These are phyloP conservation scores for Epirrhoe alternata DNA, from an alignment of 2,888 invertebrate species.

Conservation along the genomic window DNA sequence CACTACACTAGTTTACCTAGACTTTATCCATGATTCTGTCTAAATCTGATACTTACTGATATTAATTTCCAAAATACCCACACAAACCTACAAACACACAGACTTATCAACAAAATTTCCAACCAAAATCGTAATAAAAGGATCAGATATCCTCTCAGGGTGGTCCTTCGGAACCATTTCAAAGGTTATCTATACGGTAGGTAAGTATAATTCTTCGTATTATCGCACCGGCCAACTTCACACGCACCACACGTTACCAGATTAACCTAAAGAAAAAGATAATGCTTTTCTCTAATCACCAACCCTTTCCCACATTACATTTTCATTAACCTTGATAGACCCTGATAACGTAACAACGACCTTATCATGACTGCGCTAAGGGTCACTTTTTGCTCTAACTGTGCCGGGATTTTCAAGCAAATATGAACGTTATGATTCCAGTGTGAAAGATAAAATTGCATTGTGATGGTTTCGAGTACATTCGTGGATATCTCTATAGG, in stretches of 20 bases:
- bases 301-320: conserved; percentile 46
- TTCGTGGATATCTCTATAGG: conserved; percentile 32
- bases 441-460: conserved; percentile 6
- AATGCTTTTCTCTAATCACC: conserved; percentile 32
- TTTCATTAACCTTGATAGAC: conserved; percentile 46
- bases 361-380: conserved; percentile 17
- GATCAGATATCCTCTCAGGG: neutral
- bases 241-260: conserved; percentile 24
- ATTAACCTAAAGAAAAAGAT: conserved; percentile 45
- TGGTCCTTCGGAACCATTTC: neutral
- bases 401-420: neutral
- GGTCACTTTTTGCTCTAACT: conserved; percentile 20
- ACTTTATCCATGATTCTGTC: too few species aligned
- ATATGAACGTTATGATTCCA: conserved; percentile 3
- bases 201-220: neutral
- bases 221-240: conserved; percentile 13
- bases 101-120: neutral
- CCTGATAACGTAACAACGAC: conserved; percentile 22
- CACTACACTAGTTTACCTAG: too few species aligned
- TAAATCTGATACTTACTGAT: too few species aligned
- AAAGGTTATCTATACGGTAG: neutral
- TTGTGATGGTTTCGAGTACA: conserved; percentile 15
- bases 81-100: neutral
- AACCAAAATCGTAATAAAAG: neutral
- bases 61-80: too few species aligned